Evolutionary conservation across 2,113 vertebrate species (phyloP).

Genomic region (Tamias sibiricus): DNA sequence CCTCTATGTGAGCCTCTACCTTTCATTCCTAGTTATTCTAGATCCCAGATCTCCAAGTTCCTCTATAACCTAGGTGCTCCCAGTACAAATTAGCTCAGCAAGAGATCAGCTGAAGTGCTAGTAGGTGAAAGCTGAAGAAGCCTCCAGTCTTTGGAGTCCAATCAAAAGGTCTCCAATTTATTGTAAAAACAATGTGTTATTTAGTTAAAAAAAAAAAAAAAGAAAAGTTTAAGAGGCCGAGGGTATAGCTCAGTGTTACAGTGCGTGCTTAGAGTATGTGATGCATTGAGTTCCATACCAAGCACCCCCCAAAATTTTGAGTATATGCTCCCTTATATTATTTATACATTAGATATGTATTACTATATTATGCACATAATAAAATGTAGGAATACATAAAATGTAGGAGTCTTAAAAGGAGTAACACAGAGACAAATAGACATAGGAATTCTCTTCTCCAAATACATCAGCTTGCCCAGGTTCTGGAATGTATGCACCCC

Average conservation of each 20-base stretch:
- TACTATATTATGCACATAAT: neutral
- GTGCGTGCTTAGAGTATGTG: neutral
- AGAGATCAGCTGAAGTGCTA: neutral
- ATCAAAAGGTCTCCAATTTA: neutral
- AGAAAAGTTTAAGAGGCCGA: neutral
- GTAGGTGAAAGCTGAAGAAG: neutral
- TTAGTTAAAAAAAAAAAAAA: neutral
- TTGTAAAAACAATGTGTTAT: neutral
- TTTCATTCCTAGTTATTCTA: neutral
- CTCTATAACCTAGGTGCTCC: neutral
- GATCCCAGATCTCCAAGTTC: neutral
- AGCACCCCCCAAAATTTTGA: neutral
- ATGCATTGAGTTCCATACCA: neutral
- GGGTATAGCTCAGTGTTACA: neutral
- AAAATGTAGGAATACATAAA: neutral
- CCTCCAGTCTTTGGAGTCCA: neutral
- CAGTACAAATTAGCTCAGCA: neutral
- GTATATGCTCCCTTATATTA: neutral
- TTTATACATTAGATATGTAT: neutral
- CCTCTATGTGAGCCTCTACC: neutral
- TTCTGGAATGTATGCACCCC: neutral
- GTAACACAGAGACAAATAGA: neutral
- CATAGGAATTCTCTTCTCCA: neutral
- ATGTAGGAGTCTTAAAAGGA: neutral
- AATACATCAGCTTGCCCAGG: neutral